A percentile compares a stretch with the other conserved stretches of the same genome.
Evolutionary conservation across 2,888 invertebrate genomes (phyloP).

Genomic region (Leucophenga maculata): DNA sequence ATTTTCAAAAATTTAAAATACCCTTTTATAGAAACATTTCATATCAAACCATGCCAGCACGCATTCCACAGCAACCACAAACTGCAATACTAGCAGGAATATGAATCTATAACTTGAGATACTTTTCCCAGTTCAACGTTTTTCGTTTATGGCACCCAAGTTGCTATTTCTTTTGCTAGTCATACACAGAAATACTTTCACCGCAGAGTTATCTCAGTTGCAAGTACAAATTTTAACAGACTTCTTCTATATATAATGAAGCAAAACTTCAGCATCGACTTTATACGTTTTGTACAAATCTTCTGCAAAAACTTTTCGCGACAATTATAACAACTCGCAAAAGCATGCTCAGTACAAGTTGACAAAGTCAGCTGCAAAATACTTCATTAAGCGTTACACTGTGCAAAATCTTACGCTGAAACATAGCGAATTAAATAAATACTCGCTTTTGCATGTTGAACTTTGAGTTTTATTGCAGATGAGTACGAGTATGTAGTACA

Average conservation of each 20-base stretch:
- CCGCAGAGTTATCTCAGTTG: background rate
- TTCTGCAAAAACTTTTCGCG: slow-evolving; percentile 41
- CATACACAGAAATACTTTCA: background rate
- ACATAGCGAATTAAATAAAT: slow-evolving; percentile 36
- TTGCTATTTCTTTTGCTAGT: no score
- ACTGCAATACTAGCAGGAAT: no score
- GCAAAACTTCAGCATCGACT: slow-evolving; percentile 15
- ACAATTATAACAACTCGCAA: slow-evolving; percentile 45
- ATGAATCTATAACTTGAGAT: no score
- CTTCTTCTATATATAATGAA: background rate
- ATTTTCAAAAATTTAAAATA: no score
- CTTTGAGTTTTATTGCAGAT: no score
- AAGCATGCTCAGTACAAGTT: background rate
- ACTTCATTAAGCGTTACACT: slow-evolving; percentile 37
- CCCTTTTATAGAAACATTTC: no score
- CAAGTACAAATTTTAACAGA: background rate
- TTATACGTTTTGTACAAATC: slow-evolving; percentile 16
- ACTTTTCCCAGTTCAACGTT: no score
- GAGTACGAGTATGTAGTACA: no score
- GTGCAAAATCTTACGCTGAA: background rate
- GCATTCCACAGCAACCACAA: no score
- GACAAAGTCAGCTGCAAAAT: slow-evolving; percentile 29
- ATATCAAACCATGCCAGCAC: no score
- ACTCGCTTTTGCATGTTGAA: no score
- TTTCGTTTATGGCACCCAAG: no score